These are phyloP conservation scores for Nannoperca australis DNA, from an alignment of 2,797 vertebrate species.

Conservation along the genomic window DNA sequence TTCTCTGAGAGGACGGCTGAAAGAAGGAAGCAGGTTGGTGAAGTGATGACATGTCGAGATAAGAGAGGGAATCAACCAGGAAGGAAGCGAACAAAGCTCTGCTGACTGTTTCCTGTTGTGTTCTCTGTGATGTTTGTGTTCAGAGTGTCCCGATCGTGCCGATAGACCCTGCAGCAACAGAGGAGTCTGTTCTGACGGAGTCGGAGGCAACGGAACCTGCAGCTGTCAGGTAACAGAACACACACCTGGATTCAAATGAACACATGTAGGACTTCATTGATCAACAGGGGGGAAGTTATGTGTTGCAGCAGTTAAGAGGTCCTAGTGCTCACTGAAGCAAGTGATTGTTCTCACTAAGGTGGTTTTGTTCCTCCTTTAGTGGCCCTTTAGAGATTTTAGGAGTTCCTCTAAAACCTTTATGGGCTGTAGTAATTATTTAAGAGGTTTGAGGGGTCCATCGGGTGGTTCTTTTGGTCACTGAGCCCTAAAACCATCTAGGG, in stretches of 20 bases:
- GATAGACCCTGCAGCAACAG: slow-evolving; percentile 83
- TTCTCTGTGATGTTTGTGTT: slow-evolving; percentile 30
- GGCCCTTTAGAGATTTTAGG: too few species aligned
- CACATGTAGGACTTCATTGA: too few species aligned
- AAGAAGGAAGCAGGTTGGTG: background rate
- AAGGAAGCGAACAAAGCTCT: background rate
- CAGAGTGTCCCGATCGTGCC: slow-evolving; percentile 91
- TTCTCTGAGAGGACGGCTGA: background rate
- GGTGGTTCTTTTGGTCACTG: too few species aligned
- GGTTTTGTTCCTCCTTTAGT: too few species aligned
- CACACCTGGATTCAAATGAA: background rate
- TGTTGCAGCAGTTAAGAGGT: background rate
- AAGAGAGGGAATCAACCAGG: background rate
- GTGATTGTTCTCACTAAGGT: too few species aligned
- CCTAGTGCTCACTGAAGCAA: too few species aligned
- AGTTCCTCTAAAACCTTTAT: too few species aligned
- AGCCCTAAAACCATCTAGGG: too few species aligned
- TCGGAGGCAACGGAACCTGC: slow-evolving; percentile 90
- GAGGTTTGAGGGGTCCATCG: too few species aligned
- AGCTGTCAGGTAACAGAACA: slow-evolving; percentile 85
- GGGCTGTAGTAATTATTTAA: too few species aligned
- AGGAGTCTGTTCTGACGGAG: slow-evolving; percentile 89
- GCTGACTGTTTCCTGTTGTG: slow-evolving; percentile 16
- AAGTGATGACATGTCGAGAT: slow-evolving; percentile 15
- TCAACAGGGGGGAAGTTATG: background rate